phyloP scores from a whole-genome alignment of 2,888 invertebrate species.

The Sesamia inferens region DNA sequence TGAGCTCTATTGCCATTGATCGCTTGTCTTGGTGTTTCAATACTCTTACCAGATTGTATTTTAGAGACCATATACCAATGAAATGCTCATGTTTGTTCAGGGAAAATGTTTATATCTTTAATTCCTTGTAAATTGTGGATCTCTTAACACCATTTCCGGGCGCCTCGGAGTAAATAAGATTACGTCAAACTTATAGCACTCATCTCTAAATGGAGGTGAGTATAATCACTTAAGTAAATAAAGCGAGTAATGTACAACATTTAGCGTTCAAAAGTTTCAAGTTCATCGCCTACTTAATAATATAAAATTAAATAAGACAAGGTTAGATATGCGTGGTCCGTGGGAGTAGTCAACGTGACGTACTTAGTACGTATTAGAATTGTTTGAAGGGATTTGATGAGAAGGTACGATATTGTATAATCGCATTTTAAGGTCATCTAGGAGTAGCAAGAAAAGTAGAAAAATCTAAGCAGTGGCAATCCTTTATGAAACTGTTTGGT shows the following conservation, averaged over 20 bases:
- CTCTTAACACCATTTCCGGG: conserved; percentile 31
- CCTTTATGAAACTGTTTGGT: not conserved
- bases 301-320: conserved; percentile 58
- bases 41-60: not conserved
- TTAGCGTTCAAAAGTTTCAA: conserved; percentile 52
- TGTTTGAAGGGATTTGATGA: not conserved
- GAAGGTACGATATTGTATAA: not conserved
- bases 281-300: conserved; percentile 62
- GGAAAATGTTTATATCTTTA: not conserved
- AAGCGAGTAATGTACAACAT: conserved; percentile 34
- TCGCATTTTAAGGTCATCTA: not conserved
- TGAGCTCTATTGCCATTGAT: too few relatives aligned
- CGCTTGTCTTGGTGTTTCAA: not conserved
- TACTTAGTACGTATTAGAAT: conserved; percentile 28
- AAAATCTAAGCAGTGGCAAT: not conserved
- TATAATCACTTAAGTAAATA: conserved; percentile 52
- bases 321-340: conserved; percentile 41
- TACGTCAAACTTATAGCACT: conserved; percentile 46
- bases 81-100: not conserved
- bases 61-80: not conserved
- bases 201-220: conserved; percentile 29
- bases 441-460: not conserved
- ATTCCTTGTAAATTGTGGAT: conserved; percentile 1
- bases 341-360: conserved; percentile 44
- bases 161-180: conserved; percentile 18